These are phyloP conservation scores for Egretta garzetta DNA, from an alignment of 2,113 vertebrate genomes.

Conservation along the genomic window DNA sequence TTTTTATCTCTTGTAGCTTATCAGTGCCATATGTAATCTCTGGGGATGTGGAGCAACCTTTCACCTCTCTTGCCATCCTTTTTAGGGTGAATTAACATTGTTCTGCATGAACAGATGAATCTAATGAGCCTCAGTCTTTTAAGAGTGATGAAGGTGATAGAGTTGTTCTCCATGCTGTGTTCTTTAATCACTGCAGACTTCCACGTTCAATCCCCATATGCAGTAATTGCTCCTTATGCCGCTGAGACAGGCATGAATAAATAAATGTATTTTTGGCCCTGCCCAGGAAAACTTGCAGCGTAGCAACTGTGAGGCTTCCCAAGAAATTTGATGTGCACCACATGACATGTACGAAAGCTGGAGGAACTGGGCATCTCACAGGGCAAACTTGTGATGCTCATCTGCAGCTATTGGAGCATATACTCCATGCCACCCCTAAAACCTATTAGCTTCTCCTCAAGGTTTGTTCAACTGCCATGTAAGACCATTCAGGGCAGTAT, in stretches of 20 bases:
- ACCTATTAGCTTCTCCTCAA: not conserved
- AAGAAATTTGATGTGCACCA: not conserved
- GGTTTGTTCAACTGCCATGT: not conserved
- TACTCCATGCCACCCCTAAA: not conserved
- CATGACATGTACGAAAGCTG: not conserved
- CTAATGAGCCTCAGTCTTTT: conserved; percentile 40
- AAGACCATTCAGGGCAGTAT: not conserved
- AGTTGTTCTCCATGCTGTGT: not conserved
- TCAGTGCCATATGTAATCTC: not conserved
- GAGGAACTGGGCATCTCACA: not conserved
- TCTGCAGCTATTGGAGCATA: not conserved
- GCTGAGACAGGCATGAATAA: not conserved
- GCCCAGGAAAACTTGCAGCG: not conserved
- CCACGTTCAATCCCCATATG: not conserved
- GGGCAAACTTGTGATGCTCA: not conserved
- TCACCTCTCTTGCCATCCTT: not conserved
- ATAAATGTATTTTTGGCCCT: not conserved
- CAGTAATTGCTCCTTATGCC: conserved; percentile 13
- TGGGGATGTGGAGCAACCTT: not conserved
- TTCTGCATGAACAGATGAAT: conserved; percentile 31
- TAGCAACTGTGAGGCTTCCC: not conserved
- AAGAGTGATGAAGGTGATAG: conserved; percentile 11
- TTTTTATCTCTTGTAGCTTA: not conserved
- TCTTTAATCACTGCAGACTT: conserved; percentile 34
- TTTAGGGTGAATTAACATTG: conserved; percentile 23